Evolutionary conservation across 2,797 vertebrate species (phyloP).

Genomic region (Lacerta bilineata): DNA sequence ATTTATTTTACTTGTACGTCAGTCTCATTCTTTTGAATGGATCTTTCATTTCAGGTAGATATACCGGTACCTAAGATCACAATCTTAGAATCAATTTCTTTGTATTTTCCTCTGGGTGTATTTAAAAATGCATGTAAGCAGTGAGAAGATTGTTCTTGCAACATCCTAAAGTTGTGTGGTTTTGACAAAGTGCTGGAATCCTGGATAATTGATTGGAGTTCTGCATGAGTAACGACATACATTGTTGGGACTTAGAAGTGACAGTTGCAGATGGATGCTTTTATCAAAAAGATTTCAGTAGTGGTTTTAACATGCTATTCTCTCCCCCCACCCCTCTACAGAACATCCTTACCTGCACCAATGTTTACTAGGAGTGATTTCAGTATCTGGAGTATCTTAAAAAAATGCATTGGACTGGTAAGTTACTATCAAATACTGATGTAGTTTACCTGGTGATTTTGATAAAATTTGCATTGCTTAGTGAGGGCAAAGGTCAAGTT

Average conservation of each 20-base stretch:
- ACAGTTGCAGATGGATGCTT: background rate
- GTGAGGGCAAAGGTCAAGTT: background rate
- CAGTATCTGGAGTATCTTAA: conserved; percentile 95
- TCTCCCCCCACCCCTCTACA: conserved; percentile 63
- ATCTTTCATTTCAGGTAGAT: background rate
- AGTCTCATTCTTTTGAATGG: background rate
- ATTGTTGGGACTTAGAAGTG: background rate
- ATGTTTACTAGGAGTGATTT: conserved; percentile 95
- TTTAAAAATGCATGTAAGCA: background rate
- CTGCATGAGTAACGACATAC: background rate
- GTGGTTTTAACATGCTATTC: background rate
- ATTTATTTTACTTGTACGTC: background rate
- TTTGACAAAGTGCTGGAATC: background rate
- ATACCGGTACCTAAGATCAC: background rate
- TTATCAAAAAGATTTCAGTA: background rate
- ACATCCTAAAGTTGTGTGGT: background rate
- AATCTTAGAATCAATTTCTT: background rate
- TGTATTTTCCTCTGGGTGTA: background rate
- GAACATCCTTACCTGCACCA: conserved; percentile 89
- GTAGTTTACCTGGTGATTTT: background rate
- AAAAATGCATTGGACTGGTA: conserved; percentile 97
- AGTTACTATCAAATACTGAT: conserved; percentile 59
- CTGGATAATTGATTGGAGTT: background rate
- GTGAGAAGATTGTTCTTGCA: too few species aligned
- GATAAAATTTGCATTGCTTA: background rate